Evolutionary conservation across 2,113 vertebrate genomes (phyloP), one percentile per base, ranked within the genome.

Genomic region (Anolis carolinensis): DNA sequence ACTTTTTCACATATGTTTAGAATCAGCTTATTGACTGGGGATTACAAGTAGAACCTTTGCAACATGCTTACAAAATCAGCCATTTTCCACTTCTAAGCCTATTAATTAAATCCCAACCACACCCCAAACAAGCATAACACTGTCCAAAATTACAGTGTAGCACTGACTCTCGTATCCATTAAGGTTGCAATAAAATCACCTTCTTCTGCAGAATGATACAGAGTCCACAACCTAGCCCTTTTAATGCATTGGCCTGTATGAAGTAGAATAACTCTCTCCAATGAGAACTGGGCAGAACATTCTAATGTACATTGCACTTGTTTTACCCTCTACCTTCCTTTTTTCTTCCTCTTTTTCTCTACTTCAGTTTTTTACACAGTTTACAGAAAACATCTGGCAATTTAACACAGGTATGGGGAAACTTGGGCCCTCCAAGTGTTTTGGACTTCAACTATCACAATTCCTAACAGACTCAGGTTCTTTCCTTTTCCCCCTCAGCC

Each of bases 21-120:
- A 50, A 85, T 23, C 23, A 21, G 18, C 11, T 52, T 21, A 71
- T 9, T 8, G 48, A 79, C 30, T 11, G 65, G 1, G 14, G 59
- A 67, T 82, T 59, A 77, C 34, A 76, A 77, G 55, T 23, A 87
- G 34, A 87, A 63, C 30, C 50, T 3, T 81, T 27, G 18, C 48
- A 50, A 48, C 21, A 34, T 39, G 14, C 4, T 76, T 18, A 39
- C 21, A 68, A 77, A 78, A 82, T 62, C 30, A 82, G 63, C 20
- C 1, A 55, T 78, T 83, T 48, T 32, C 75, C 34, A 25, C 36
- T 55, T 27, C 2, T 79, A 71, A 59, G 59, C 18, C 50, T 71
- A 70, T n/a, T 82, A 70, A 87, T 82, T 70, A 70, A 82, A 82
- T 77, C 71, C 48, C 74, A 44, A 44, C 20, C 74, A 32, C 65